Evolutionary conservation across 2,888 invertebrate species (phyloP).

Genomic region (Leptopilina syphax): DNA sequence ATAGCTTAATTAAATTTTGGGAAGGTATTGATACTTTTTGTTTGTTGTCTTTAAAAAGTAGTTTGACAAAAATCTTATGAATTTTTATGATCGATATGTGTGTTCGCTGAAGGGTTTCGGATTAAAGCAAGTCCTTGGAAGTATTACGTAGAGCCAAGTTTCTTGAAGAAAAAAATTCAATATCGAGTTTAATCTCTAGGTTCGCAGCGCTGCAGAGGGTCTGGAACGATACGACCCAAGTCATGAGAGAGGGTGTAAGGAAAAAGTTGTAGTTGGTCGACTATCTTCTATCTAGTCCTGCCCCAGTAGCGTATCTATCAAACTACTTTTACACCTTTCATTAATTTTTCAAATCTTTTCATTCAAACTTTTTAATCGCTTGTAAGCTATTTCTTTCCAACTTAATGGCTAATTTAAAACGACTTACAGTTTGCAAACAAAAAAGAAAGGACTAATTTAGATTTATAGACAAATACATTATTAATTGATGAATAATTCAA

Average conservation of each 20-base stretch:
- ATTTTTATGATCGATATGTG: conserved; percentile 41
- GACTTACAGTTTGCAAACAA: not conserved
- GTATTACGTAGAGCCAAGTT: conserved; percentile 54
- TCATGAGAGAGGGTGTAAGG: conserved; percentile 57
- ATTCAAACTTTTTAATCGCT: conserved; percentile 30
- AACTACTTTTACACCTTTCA: conserved; percentile 35
- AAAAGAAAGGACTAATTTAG: not conserved
- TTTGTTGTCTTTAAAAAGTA: not conserved
- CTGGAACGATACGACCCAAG: conserved; percentile 57
- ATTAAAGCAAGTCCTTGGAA: conserved; percentile 49
- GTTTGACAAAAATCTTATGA: conserved; percentile 21
- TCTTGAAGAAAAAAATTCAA: conserved; percentile 60
- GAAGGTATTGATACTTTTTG: not conserved
- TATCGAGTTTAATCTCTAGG: conserved; percentile 65
- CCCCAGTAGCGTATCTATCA: conserved; percentile 27
- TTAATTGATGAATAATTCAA: too few species aligned
- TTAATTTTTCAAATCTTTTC: conserved; percentile 33
- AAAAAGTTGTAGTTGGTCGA: conserved; percentile 46
- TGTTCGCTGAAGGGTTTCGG: conserved; percentile 51
- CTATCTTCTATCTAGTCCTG: conserved; percentile 55
- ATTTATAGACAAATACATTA: too few species aligned
- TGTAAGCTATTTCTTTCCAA: not conserved
- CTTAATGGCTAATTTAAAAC: conserved; percentile 15
- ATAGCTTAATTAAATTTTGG: not conserved
- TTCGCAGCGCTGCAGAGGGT: conserved; percentile 58